These are phyloP conservation scores for Priocnemis perturbator DNA, from an alignment of 2,888 invertebrate species.

Conservation along the genomic window DNA sequence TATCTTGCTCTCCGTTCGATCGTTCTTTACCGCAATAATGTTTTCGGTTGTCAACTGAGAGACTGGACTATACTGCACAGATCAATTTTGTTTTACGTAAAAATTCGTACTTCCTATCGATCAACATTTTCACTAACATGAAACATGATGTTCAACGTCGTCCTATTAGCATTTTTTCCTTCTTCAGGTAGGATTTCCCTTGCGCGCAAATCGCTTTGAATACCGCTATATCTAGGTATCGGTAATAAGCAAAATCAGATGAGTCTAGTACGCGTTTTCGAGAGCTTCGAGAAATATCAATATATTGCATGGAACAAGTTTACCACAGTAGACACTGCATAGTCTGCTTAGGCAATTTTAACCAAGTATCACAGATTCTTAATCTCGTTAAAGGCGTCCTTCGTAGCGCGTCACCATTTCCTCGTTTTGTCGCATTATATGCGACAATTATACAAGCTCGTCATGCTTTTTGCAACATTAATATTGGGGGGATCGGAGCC, in stretches of 20 bases:
- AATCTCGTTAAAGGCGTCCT: constrained; percentile 33
- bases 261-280: constrained; percentile 14
- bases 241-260: constrained; percentile 22
- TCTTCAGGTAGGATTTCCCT: not conserved
- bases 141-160: constrained; percentile 19
- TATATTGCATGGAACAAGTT: constrained; percentile 28
- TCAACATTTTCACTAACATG: constrained; percentile 30
- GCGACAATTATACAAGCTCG: not conserved
- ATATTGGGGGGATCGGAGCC: too few relatives aligned
- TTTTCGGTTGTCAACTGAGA: not conserved
- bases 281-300: constrained; percentile 18
- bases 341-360: constrained; percentile 37
- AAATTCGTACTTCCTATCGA: constrained; percentile 17
- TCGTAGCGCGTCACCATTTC: too few relatives aligned
- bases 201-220: constrained; percentile 7
- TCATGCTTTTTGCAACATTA: too few relatives aligned
- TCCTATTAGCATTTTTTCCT: constrained; percentile 17
- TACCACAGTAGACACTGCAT: constrained; percentile 20
- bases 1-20: constrained; percentile 10
- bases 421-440: not conserved
- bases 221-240: constrained; percentile 26
- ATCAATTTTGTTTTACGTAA: constrained; percentile 31
- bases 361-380: constrained; percentile 45
- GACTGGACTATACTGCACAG: constrained; percentile 19
- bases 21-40: constrained; percentile 17